These are phyloP conservation scores for Gastrophysa polygoni DNA, from an alignment of 2,888 invertebrate genomes.

Conservation along the genomic window DNA sequence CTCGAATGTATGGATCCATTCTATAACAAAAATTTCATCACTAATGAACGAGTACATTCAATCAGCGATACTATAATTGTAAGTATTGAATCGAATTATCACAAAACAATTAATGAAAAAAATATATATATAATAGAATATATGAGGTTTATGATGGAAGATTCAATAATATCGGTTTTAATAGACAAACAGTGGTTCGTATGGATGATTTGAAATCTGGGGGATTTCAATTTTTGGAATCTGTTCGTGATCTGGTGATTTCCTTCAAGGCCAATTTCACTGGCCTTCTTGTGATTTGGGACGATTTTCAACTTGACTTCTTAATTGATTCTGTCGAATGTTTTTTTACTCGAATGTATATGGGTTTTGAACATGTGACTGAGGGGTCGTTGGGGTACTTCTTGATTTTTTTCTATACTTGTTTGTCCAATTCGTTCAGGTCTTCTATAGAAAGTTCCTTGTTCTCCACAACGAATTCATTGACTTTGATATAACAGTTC, in stretches of 20 bases:
- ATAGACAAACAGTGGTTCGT: not conserved
- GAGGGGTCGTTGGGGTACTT: not conserved
- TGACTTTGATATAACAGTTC: not conserved
- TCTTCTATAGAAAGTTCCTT: not conserved
- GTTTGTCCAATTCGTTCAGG: not conserved
- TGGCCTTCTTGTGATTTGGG: not conserved
- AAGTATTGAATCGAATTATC: not conserved
- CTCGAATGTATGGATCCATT: not conserved
- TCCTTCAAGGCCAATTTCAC: not conserved
- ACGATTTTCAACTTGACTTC: not conserved
- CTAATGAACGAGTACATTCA: not conserved
- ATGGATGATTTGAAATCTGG: not conserved
- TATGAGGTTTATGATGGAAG: not conserved
- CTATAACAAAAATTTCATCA: not conserved
- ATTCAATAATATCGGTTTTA: not conserved
- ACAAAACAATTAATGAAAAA: not conserved
- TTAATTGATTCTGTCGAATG: not conserved
- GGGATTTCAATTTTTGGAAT: conserved; percentile 1
- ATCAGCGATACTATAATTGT: not conserved
- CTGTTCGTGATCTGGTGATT: not conserved
- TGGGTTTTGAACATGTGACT: not conserved
- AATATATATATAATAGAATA: not conserved
- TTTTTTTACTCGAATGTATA: not conserved
- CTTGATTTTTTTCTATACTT: conserved; percentile 1
- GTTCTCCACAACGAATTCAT: not conserved